Conservation (phyloP, 2,113 vertebrate genomes). For the Rhea americana region DNA sequence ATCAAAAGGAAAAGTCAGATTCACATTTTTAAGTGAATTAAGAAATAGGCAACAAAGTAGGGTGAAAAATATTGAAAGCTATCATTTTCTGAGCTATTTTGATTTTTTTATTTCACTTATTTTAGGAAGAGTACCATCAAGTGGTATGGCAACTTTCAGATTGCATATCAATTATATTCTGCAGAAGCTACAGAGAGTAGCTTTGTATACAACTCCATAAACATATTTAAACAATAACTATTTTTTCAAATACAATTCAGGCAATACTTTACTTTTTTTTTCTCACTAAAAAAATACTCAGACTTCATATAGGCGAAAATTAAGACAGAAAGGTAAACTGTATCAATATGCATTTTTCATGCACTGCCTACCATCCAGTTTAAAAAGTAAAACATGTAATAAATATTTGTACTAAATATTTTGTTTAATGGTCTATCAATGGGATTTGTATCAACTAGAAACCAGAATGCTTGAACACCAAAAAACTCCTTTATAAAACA, state of each 20-base stretch:
- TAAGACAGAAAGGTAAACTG: background rate
- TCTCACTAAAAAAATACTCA: background rate
- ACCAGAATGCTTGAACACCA: background rate
- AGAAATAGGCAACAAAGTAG: background rate
- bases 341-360: background rate
- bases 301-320: background rate
- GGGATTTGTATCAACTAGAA: background rate
- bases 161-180: background rate
- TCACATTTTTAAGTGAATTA: background rate
- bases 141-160: background rate
- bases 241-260: background rate
- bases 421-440: background rate
- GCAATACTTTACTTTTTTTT: background rate
- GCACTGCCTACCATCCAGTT: background rate
- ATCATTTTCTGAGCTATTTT: background rate
- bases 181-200: background rate
- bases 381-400: background rate
- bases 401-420: background rate
- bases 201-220: background rate
- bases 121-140: background rate
- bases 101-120: background rate
- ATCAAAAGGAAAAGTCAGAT: background rate
- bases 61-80: background rate
- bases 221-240: background rate
- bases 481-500: background rate